Percentiles rank a stretch among this genome's conserved stretches.
Evolutionary conservation across 2,113 vertebrate species (phyloP).

Genomic region (Arenaria interpres): DNA sequence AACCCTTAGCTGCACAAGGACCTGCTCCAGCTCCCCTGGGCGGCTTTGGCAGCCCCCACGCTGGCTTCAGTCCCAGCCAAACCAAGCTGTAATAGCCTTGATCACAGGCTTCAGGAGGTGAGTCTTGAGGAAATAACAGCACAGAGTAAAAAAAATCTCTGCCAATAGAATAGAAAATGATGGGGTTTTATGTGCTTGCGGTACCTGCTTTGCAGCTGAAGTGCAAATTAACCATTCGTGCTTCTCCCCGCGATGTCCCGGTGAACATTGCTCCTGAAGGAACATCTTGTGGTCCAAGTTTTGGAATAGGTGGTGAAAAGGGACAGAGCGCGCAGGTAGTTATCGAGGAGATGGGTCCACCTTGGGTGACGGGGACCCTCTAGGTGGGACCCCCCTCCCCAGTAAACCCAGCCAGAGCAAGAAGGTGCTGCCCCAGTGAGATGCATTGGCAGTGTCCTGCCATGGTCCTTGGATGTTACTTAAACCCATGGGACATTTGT

Average conservation of each 20-base stretch:
- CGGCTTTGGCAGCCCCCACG: fast-evolving
- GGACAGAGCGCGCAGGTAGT: not conserved
- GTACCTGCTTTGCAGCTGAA: not conserved
- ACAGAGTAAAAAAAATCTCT: not conserved
- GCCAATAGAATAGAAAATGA: not conserved
- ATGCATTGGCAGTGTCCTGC: not conserved
- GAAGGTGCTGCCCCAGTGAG: not conserved
- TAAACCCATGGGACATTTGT: not conserved
- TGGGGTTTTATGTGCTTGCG: fast-evolving
- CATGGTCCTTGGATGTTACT: not conserved
- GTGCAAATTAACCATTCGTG: not conserved
- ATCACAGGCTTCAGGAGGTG: not conserved
- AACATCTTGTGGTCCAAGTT: not conserved
- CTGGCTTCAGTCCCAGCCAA: not conserved
- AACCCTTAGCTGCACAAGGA: fast-evolving
- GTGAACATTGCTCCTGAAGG: not conserved
- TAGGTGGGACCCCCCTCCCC: not conserved
- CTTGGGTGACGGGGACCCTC: not conserved
- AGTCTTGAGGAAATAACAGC: not conserved
- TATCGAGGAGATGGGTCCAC: not conserved
- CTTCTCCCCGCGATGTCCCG: fast-evolving
- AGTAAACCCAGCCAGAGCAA: not conserved
- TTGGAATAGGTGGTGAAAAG: not conserved
- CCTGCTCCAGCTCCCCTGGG: not conserved
- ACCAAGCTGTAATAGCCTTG: not conserved